Evolutionary conservation across 2,797 vertebrate genomes (phyloP), one percentile per base, ranked within the genome.

Genomic region (Lepidocolaptes lacrymiger): DNA sequence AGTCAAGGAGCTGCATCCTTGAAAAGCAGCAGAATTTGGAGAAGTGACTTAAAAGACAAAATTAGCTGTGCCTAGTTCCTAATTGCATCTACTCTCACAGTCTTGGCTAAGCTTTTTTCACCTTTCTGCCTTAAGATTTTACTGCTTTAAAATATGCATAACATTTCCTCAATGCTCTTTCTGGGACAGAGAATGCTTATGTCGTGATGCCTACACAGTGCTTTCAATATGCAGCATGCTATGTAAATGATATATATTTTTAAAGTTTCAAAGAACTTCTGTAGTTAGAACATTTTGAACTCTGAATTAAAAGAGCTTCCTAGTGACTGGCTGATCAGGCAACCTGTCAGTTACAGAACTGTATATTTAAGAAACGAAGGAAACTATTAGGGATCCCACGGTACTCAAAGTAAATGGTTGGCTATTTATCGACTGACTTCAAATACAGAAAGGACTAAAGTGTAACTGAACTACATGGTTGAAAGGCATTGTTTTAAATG

Each of bases 181-280:
- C 78, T 72, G 76, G 86, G 94, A 41, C 73, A 90, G 62, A 44
- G 49, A 82, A 88, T 75, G 26, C 55, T 91, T 55, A 78, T 75
- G 51, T 69, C 2, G 0, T 84, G 67, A 86, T 94, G 77, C 80
- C 76, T 94, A 83, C 88, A 73, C 63, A 79, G 37, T 26, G n/a
- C 54, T 74, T 77, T 91, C 79, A 95, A 90, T 88, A 91, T 86
- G 66, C 21, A 94, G 17, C 15, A 73, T 55, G 39, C n/a, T 75
- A 30, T 88, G 52, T 56, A 90, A 96, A 88, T 88, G 9, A 59
- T 18, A 69, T 48, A 30, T 85, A 69, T 89, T 92, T 89, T 94
- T 89, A 87, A 82, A 77, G 19, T 84, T 55, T 84, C 51, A 49
- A 89, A 91, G 44, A 78, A 79, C 39, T 84, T 81, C 58, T 72